A percentile compares a stretch with the other conserved stretches of the same genome.
phyloP scores from a whole-genome alignment of 2,113 vertebrate genomes.

The Carettochelys insculpta region DNA sequence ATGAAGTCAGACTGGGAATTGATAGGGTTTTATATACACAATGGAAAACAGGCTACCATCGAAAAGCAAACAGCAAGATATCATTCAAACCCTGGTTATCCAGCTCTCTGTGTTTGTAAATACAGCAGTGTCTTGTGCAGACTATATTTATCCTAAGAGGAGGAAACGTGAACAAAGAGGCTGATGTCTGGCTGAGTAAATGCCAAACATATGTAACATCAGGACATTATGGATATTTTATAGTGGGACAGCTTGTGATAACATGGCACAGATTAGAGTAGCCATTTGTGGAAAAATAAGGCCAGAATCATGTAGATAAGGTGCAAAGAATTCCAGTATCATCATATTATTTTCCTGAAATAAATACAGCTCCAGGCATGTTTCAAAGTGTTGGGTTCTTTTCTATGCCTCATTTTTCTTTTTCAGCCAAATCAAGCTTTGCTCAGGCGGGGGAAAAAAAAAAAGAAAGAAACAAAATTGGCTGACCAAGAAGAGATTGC shows the following conservation, averaged over 20 bases:
- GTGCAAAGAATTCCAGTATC: conserved; percentile 61
- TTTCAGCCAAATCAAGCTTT: conserved; percentile 54
- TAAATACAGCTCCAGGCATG: conserved; percentile 43
- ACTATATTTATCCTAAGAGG: conserved; percentile 55
- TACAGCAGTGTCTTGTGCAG: neutral
- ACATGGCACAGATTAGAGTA: conserved; percentile 44
- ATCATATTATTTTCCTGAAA: conserved; percentile 66
- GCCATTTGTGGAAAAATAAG: conserved; percentile 65
- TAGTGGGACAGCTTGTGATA: conserved; percentile 41
- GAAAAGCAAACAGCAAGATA: conserved; percentile 50
- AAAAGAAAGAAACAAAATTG: conserved; percentile 55
- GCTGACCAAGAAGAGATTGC: conserved; percentile 18
- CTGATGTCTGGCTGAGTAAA: conserved; percentile 35
- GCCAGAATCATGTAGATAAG: conserved; percentile 64
- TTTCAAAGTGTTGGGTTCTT: conserved; percentile 50
- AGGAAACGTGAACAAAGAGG: conserved; percentile 54
- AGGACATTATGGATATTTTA: conserved; percentile 46
- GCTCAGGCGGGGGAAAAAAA: neutral
- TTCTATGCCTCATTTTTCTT: conserved; percentile 57
- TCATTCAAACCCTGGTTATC: neutral
- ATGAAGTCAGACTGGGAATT: neutral
- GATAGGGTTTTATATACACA: conserved; percentile 26
- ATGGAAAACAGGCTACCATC: conserved; percentile 25
- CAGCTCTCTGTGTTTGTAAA: conserved; percentile 55
- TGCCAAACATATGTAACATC: conserved; percentile 40